These are phyloP conservation scores for Petrolisthes manimaculis DNA, from an alignment of 2,888 invertebrate species.

Conservation along the genomic window DNA sequence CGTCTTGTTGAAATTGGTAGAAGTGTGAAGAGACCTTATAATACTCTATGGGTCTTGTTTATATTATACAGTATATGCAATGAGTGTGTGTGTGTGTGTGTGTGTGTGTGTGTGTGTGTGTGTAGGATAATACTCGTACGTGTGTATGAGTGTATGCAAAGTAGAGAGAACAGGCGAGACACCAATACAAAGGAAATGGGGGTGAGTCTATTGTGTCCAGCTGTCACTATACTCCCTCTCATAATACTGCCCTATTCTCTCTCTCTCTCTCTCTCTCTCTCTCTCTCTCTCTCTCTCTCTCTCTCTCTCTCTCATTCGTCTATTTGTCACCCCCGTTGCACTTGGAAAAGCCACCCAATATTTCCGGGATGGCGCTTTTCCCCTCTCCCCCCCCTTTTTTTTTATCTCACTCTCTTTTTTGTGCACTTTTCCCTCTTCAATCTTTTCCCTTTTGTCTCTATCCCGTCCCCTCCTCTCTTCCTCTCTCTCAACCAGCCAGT, in stretches of 20 bases:
- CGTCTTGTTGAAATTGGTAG: no score
- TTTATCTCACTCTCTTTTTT: background rate
- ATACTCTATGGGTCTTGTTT: background rate
- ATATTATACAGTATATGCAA: background rate
- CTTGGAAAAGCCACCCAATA: background rate
- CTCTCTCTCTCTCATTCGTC: conserved; percentile 14
- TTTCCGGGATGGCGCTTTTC: no score
- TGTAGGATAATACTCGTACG: background rate
- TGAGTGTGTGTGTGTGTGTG: background rate
- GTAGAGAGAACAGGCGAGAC: background rate
- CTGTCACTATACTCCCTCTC: background rate
- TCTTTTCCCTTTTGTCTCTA: background rate
- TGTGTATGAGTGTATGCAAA: background rate
- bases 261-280: conserved; percentile 29
- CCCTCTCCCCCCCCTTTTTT: background rate
- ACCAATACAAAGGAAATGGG: background rate
- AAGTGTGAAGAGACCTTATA: no score
- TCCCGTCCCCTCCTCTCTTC: background rate
- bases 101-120: background rate
- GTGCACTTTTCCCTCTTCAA: background rate
- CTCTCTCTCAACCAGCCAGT: background rate
- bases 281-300: conserved; percentile 12
- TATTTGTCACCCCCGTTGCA: no score
- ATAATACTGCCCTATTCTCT: background rate
- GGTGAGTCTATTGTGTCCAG: background rate